phyloP scores from a whole-genome alignment of 2,113 vertebrate genomes.

The Ochotona princeps region DNA sequence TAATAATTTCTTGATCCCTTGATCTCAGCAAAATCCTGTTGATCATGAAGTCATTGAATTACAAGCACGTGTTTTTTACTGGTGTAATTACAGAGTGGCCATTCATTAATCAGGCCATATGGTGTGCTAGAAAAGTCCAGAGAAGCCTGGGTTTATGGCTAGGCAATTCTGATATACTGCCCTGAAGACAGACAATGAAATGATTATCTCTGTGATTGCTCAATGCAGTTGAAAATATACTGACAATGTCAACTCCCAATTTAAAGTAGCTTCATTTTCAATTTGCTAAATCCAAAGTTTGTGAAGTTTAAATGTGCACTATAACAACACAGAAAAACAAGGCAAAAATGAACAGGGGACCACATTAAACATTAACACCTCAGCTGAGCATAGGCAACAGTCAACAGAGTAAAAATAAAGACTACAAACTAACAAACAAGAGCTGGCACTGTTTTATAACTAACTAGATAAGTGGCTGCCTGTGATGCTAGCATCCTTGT shows the following conservation, averaged over 20 bases:
- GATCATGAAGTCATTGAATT: slow-evolving; percentile 30
- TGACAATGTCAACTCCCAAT: neutral
- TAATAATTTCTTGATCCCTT: slow-evolving; percentile 51
- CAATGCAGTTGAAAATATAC: slow-evolving; percentile 17
- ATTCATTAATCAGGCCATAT: slow-evolving; percentile 38
- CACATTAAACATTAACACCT: neutral
- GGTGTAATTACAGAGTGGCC: slow-evolving; percentile 5
- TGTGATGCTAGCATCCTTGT: too few species aligned
- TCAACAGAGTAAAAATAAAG: neutral
- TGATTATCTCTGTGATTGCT: neutral
- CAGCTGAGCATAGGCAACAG: neutral
- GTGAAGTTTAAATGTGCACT: neutral
- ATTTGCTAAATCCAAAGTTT: neutral
- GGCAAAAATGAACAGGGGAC: neutral
- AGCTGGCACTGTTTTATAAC: too few species aligned
- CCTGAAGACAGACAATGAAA: neutral
- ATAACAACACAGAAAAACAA: neutral
- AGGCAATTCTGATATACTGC: neutral
- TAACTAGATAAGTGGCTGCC: too few species aligned
- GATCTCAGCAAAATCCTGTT: slow-evolving; percentile 27
- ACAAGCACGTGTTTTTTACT: slow-evolving; percentile 33
- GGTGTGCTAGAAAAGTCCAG: neutral
- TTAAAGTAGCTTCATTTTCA: slow-evolving; percentile 20
- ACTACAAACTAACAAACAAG: neutral
- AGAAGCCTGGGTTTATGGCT: neutral